Evolutionary conservation across 2,888 invertebrate genomes (phyloP), one percentile per base, ranked within the genome.

Genomic region (Calliscelio sp.): DNA sequence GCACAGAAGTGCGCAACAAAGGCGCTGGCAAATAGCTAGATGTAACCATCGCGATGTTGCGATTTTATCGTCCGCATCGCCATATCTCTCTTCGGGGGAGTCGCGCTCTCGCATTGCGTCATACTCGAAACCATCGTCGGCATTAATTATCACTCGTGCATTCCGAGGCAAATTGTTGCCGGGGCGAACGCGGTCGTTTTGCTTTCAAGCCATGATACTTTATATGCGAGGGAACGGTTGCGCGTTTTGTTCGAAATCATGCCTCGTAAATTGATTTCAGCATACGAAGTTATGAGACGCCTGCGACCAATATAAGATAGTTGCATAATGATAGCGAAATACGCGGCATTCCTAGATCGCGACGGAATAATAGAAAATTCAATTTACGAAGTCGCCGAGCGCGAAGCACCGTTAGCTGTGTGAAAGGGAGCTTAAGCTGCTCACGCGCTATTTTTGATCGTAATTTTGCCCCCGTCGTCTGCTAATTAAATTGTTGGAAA

Each of bases 51-150:
- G 86, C 84, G 79, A 85, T 86, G 86, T 86, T 85, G 88, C 85
- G 90, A 91, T 90, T 90, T 90, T 90, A 90, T 91, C 90, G 87
- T 70, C 85, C 81, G 85, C 80, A 83, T 80, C 74, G 66, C 70
- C 85, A 68, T 83, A 79, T 79, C 70, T 79, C 66, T 41, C 71
- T 70, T 59, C 55, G 35, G 32, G 35, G 74, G 59, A 84, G 65
- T 86, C 86, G 81, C 84, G 74, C 85, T 85, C 81, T 84, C 82
- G 81, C 86, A 84, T 79, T 74, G 74, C 79, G 65, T 83, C 79
- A 78, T 79, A 81, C 73, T 68, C 8, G 73, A 74, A 80, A 81
- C 73, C 44, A 25, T 51, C 59, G 68, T 71, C 68, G 83, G 68
- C 77, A 85, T 83, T 83, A 83, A 83, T 85, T 83, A 80, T 85